Evolutionary conservation across 2,797 vertebrate species (phyloP), one percentile per base, ranked within the genome.

Genomic region (Dromococcyx pavoninus): DNA sequence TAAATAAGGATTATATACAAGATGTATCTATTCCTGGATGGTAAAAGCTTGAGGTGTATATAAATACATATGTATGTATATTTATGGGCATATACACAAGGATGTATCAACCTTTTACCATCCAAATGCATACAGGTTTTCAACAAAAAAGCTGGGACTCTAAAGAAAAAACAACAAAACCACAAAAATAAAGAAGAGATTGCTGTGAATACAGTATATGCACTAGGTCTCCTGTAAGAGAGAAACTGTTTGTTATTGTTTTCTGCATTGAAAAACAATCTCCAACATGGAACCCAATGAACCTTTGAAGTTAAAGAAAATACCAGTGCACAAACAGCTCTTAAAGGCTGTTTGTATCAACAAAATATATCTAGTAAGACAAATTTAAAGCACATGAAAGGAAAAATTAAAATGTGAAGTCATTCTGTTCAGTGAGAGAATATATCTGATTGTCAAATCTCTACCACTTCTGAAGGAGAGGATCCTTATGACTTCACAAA

Each of bases 321-420:
- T 95, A 95, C 62, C 91, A 97, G 60, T 94, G 94, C 97, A 83
- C 94, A 95, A 97, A 80, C 33, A 94, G 86, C 85, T 86, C 86
- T 95, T 56, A 69, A 93, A 96, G 78, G 96, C 93, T 95, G 91
- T 96, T 94, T 97, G 90, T 89, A 82, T 95, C 81, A 81, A 91
- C 50, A 94, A 94, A 94, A 86, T 56, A 37, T 74, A 77, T 96
- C 90, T 84, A 80, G 72, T 92, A 91, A 94, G 94, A 93, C n/a
- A 89, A 94, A 93, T 89, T 83, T 91, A 94, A 97, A 98, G 97
- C 97, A 98, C 97, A 97, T 96, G 96, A 93, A 97, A 97, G 94
- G 72, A 94, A 95, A 97, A 96, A 94, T 91, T 91, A 73, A 73
- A 91, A 91, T 77, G 70, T 64, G 94, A 96, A 97, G 86, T 95